These are phyloP conservation scores for Xyliphius kryptos DNA, from an alignment of 2,113 vertebrate genomes.

Conservation along the genomic window DNA sequence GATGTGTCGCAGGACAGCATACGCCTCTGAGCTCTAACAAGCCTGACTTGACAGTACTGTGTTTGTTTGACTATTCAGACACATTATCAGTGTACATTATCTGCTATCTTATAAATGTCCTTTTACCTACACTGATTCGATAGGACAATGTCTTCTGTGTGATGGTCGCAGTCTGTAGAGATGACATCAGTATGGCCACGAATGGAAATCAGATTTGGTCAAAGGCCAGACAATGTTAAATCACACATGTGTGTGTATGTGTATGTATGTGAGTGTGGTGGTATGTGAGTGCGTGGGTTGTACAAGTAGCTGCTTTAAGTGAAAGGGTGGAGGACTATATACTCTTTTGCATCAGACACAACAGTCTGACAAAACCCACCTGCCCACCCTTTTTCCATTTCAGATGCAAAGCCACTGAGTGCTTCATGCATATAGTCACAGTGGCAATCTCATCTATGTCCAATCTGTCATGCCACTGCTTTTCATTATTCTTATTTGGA, in stretches of 20 bases:
- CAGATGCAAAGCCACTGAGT: conserved; percentile 67
- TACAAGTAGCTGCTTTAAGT: conserved; percentile 31
- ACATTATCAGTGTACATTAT: too few species aligned
- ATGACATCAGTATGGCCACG: too few species aligned
- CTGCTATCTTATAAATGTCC: too few species aligned
- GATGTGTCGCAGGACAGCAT: conserved; percentile 28
- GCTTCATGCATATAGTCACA: conserved; percentile 72
- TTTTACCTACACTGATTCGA: conserved; percentile 7
- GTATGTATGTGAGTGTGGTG: conserved; percentile 12
- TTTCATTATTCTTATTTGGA: conserved; percentile 72
- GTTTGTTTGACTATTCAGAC: conserved; percentile 9
- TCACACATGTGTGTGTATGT: conserved; percentile 34
- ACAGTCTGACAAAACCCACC: conserved; percentile 50
- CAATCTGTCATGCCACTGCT: conserved; percentile 78
- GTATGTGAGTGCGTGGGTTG: too few species aligned
- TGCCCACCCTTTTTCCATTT: conserved; percentile 60
- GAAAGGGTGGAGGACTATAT: conserved; percentile 43
- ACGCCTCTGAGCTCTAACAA: conserved; percentile 24
- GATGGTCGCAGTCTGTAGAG: too few species aligned
- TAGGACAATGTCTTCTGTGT: too few species aligned
- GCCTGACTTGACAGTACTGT: conserved; percentile 13
- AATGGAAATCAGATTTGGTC: too few species aligned
- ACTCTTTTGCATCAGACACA: conserved; percentile 48
- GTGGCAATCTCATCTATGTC: conserved; percentile 71
- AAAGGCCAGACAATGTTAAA: conserved; percentile 40